Evolutionary conservation across 2,797 vertebrate genomes (phyloP), one percentile per base, ranked within the genome.

Genomic region (Melopsittacus undulatus): DNA sequence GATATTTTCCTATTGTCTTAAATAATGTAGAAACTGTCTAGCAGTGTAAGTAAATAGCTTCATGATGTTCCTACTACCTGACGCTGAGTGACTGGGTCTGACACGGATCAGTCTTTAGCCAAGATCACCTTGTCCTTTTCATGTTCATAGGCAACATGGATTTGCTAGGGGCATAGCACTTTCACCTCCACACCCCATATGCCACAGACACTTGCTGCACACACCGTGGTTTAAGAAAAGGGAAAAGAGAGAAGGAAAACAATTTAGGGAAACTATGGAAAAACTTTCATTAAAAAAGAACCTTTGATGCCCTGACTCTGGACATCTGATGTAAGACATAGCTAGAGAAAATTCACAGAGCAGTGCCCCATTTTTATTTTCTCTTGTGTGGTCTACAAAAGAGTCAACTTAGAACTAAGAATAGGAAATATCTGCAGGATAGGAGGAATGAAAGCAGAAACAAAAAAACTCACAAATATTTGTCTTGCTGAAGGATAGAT

Each of bases 51-150:
- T 56, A 76, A 78, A 26, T 36, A 72, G 42, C 12, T 30, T 24
- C 21, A n/a, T 45, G 18, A 16, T 29, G 6, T 9, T 10, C 9
- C 1, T 13, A 8, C 16, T 73, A 2, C 21, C 7, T 1, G 2
- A 4, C 6, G 9, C 5, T 74, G 42, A 49, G 21, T 63, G 42
- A 10, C 22, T 10, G n/a, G 19, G 9, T 54, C 57, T 78, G 64
- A 23, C 16, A 51, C 4, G 62, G 34, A 14, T 57, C 64, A 46
- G 27, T 27, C 13, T 51, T 70, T 40, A 70, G 30, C 32, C 68
- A 74, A 74, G 13, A 27, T 74, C 64, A 62, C 21, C 8, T 36
- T 76, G 1, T 74, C 69, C 62, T 74, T 5, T 13, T 86, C 12
- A 23, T 70, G 2, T 12, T 40, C 40, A 21, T 61, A 24, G 38